Base-by-base conservation (phyloP, 2,888 invertebrate genomes). In the Machimus rusticus region DNA sequence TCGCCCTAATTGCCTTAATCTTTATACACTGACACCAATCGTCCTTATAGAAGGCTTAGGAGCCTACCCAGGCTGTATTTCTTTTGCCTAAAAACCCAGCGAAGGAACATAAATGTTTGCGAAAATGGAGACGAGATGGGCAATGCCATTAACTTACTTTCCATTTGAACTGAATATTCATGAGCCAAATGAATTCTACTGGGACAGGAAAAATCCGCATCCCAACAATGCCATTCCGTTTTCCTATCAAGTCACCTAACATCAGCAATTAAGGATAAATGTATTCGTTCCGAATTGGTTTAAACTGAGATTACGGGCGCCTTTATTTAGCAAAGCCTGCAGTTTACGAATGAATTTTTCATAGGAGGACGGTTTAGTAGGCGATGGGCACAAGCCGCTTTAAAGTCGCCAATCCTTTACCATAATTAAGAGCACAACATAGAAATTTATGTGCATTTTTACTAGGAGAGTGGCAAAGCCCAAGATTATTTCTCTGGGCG, bases 241-340 rank as follows among this genome's bases (percentile, higher is more conserved):
- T 79, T 79, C 79, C 79, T 79, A 79, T 79, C 51, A 79, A 79
- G 79, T 79, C 79, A 79, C 79, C 79, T 79, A 79, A 55, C 55
- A 79, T 46, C 79, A 79, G 79, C 79, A 79, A 79, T 79, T 79
- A 78, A 79, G 19, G 79, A 79, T 28, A 79, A 79, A 46, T 79
- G 14, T 51, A 51, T 79, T 79, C 79, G 79, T 34, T 79, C 79
- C 79, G 51, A 79, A 79, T 79, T 79, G 55, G 51, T 79, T 79
- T 79, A 55, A 79, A 55, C 79, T 79, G 51, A 51, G 79, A 79
- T 79, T 51, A 79, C 79, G 51, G 31, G 39, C 79, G 31, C 43
- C 43, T 78, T 78, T 78, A 78, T 78, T 78, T 39, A 78, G 23
- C 16, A 34, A 51, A 79, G 51, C 16, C 55, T 51, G 79, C 79